Conservation (phyloP, 2,888 invertebrate genomes). For the Ceramica pisi region DNA sequence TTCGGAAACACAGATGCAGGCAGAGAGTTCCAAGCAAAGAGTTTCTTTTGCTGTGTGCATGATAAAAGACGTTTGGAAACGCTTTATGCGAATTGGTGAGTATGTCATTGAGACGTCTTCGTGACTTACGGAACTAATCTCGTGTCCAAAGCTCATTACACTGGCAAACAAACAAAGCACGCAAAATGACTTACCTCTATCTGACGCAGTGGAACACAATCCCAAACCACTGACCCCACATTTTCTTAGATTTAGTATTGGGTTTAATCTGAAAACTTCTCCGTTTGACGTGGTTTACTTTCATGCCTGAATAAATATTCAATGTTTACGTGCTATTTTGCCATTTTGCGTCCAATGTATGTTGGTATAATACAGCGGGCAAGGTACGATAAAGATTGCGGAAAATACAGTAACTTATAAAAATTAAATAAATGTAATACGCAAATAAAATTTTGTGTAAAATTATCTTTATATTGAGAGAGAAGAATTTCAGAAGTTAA, state of each 20-base stretch:
- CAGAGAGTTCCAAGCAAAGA: no score
- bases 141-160: no score
- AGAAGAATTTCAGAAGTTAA: no score
- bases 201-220: conserved; percentile 30
- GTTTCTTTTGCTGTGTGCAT: no score
- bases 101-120: no score
- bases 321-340: conserved; percentile 59
- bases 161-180: no score
- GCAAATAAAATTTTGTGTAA: no score
- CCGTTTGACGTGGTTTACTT: conserved; percentile 63
- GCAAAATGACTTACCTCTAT: background rate
- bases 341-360: conserved; percentile 17
- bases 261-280: conserved; percentile 66
- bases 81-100: no score
- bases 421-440: background rate
- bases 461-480: no score
- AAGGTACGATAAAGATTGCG: background rate
- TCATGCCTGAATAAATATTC: conserved; percentile 68
- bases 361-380: background rate
- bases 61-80: no score
- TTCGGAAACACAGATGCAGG: no score
- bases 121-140: no score
- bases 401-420: background rate
- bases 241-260: conserved; percentile 63
- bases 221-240: conserved; percentile 41